Conservation (phyloP, 92 coral and sea anemone species). For the Porites divaricata region DNA sequence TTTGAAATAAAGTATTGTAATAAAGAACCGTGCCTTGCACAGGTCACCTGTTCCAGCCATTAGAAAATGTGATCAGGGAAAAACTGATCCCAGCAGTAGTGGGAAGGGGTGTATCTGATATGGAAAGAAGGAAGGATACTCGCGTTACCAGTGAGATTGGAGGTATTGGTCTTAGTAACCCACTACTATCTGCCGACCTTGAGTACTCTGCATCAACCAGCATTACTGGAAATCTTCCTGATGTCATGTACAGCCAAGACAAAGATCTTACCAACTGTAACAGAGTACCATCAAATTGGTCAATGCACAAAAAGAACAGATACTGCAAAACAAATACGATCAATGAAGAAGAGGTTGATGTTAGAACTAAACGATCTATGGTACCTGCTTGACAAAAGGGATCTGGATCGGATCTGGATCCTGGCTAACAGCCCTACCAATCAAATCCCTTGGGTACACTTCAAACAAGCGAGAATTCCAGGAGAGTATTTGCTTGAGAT, state of each 20-base stretch:
- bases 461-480: conserved; percentile 20
- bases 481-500: conserved; percentile 16
- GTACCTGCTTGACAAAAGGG: conserved; percentile 44
- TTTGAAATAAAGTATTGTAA: too few relatives aligned
- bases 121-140: conserved; percentile 18
- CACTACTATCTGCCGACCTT: background rate
- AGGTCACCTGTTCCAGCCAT: conserved; percentile 10
- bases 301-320: conserved; percentile 3
- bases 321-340: conserved; percentile 3
- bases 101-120: conserved; percentile 5
- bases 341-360: conserved; percentile 17
- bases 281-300: conserved; percentile 16
- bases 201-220: conserved; percentile 15
- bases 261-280: conserved; percentile 23
- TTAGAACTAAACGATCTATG: conserved; percentile 8
- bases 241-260: too few relatives aligned
- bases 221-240: conserved; percentile 4
- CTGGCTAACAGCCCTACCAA: conserved; percentile 43
- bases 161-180: conserved; percentile 17
- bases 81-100: conserved; percentile 33
- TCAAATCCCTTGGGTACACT: conserved; percentile 4
- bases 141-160: conserved; percentile 15
- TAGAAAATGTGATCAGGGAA: conserved; percentile 35
- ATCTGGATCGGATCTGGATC: conserved; percentile 32
- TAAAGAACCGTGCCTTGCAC: conserved; percentile 42